Evolutionary conservation across 37 sponge, comb jelly and placozoan genomes (phyloP).

Genomic region (Beroe forskalii): DNA sequence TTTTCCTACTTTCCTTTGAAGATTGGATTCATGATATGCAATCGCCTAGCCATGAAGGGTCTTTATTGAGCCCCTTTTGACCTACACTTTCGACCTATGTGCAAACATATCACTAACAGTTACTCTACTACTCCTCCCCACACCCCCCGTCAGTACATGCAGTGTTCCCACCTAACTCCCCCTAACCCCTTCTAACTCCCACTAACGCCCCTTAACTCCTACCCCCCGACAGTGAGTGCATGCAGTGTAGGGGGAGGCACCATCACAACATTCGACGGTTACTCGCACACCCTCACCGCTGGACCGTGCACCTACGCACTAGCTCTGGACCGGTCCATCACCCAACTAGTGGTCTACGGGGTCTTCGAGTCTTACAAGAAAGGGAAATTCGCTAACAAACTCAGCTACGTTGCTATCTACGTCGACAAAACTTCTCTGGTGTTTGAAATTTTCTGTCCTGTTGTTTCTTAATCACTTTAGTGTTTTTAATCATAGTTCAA

Average conservation of each 20-base stretch:
- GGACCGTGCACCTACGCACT: conserved; percentile 53
- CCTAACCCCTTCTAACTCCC: not conserved
- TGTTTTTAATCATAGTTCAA: too few species aligned
- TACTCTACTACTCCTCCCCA: too few species aligned
- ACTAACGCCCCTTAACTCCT: not conserved
- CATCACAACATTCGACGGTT: conserved; percentile 23
- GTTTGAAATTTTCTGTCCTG: too few species aligned
- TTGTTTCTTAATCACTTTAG: too few species aligned
- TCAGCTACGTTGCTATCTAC: conserved; percentile 20
- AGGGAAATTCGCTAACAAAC: conserved; percentile 26
- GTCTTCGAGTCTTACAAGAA: not conserved
- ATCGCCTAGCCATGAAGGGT: too few species aligned
- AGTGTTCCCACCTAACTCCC: not conserved
- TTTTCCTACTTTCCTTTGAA: too few species aligned
- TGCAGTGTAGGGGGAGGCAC: conserved; percentile 42
- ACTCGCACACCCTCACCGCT: conserved; percentile 8
- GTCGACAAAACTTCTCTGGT: conserved; percentile 46
- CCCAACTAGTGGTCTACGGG: conserved; percentile 12
- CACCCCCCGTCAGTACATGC: too few species aligned
- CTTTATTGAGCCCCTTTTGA: too few species aligned
- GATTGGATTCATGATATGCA: too few species aligned
- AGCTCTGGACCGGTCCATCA: conserved; percentile 17
- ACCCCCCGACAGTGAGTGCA: not conserved
- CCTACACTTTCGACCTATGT: too few species aligned
- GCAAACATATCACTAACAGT: too few species aligned